phyloP scores from a whole-genome alignment of 2,797 vertebrate genomes.

The Pogonophryne albipinna region DNA sequence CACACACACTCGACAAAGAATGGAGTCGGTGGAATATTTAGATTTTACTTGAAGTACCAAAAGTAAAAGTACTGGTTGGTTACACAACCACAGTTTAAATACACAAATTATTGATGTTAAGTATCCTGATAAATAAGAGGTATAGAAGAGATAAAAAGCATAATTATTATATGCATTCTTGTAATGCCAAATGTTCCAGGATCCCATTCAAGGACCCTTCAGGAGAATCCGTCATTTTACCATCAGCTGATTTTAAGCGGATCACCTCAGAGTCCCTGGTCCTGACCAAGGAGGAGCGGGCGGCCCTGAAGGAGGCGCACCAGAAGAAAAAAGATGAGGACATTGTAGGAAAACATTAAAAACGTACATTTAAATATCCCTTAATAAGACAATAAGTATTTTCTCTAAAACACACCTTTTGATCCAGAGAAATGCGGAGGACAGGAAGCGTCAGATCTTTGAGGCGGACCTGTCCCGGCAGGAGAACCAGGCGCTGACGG shows the following conservation, averaged over 20 bases:
- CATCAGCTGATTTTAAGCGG: conserved; percentile 79
- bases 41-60: too few species aligned
- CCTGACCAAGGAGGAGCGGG: conserved; percentile 75
- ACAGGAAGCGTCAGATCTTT: conserved; percentile 81
- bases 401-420: not conserved
- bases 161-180: not conserved
- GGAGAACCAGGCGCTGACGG: conserved; percentile 81
- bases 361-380: not conserved
- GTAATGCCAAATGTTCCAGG: conserved; percentile 65
- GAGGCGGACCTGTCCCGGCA: conserved; percentile 79
- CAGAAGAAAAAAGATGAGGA: conserved; percentile 74
- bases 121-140: too few species aligned
- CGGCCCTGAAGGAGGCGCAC: conserved; percentile 64
- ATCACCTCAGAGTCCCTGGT: conserved; percentile 79
- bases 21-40: too few species aligned
- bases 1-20: not conserved
- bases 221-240: conserved; percentile 83
- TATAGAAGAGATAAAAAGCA: too few species aligned
- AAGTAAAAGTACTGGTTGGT: too few species aligned
- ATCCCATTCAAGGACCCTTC: conserved; percentile 83
- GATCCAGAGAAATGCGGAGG: conserved; percentile 79
- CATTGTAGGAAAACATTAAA: conserved; percentile 40
- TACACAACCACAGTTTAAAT: too few species aligned
- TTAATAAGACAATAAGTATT: not conserved
- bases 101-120: too few species aligned